Conservation (phyloP, 1,140 invertebrate genomes). For the Drosophila melanica region DNA sequence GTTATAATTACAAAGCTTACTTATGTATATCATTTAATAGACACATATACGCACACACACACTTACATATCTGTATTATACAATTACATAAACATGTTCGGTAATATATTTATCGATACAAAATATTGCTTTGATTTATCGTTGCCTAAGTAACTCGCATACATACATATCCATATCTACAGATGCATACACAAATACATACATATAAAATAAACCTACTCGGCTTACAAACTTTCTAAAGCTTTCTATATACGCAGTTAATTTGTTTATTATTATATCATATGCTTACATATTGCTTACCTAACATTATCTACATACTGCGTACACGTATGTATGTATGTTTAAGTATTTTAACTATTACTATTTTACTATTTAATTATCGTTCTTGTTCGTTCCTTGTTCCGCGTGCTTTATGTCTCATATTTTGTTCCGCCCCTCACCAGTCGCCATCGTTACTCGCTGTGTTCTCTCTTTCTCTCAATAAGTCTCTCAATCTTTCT, state of each 20-base stretch:
- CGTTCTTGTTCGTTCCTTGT: slow-evolving; percentile 4
- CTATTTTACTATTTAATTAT: slow-evolving; percentile 11
- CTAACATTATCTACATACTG: slow-evolving; percentile 1
- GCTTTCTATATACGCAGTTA: background rate
- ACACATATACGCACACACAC: background rate
- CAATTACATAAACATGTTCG: background rate
- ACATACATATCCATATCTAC: slow-evolving; percentile 7
- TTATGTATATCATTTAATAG: background rate
- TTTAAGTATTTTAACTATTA: slow-evolving; percentile 3
- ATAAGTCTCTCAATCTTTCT: slow-evolving; percentile 4
- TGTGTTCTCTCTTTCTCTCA: slow-evolving; percentile 10
- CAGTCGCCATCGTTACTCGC: slow-evolving; percentile 5
- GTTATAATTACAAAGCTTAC: slow-evolving; percentile 10
- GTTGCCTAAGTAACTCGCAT: background rate
- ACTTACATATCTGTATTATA: background rate
- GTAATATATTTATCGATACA: slow-evolving; percentile 10
- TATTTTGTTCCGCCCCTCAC: slow-evolving; percentile 10
- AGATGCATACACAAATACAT: slow-evolving; percentile 1
- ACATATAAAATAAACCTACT: background rate
- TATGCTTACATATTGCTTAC: background rate
- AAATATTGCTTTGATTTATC: slow-evolving; percentile 14
- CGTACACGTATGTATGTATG: background rate
- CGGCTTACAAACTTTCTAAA: background rate
- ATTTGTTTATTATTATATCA: background rate
- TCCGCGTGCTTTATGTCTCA: slow-evolving; percentile 10